phyloP scores from a whole-genome alignment of 2,113 vertebrate genomes.

The Rhinoptilus africanus region DNA sequence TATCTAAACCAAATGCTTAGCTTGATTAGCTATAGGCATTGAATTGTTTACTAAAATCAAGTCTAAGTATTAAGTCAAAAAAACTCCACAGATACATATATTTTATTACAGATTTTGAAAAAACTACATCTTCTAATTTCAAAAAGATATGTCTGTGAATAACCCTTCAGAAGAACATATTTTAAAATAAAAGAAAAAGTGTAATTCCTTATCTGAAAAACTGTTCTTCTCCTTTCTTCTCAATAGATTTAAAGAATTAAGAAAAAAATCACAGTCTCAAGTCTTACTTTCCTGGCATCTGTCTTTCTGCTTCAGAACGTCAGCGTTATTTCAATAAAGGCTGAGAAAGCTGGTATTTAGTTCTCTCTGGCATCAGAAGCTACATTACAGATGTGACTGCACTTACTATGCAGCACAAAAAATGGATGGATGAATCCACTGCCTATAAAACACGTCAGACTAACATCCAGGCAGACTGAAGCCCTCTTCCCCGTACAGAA shows the following conservation, averaged over 20 bases:
- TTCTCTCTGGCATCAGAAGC: background rate
- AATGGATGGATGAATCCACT: background rate
- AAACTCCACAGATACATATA: background rate
- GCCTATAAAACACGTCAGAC: background rate
- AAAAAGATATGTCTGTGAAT: background rate
- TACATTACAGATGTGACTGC: background rate
- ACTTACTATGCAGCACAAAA: background rate
- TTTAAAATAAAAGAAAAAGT: background rate
- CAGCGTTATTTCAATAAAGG: background rate
- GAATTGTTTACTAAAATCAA: background rate
- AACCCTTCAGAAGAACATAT: background rate
- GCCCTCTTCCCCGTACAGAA: background rate
- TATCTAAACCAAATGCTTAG: background rate
- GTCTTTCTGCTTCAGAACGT: background rate
- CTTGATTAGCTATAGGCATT: background rate
- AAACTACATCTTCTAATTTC: background rate
- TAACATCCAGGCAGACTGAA: background rate
- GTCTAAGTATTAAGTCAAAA: background rate
- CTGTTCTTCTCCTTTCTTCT: background rate
- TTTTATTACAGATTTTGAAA: background rate
- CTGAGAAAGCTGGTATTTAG: background rate
- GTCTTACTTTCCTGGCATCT: background rate
- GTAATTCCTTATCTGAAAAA: background rate
- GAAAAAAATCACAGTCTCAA: background rate
- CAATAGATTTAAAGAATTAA: background rate